Evolutionary conservation across 2,113 vertebrate species (phyloP), one percentile per base, ranked within the genome.

Genomic region (Cyprinodon brontotheroides): DNA sequence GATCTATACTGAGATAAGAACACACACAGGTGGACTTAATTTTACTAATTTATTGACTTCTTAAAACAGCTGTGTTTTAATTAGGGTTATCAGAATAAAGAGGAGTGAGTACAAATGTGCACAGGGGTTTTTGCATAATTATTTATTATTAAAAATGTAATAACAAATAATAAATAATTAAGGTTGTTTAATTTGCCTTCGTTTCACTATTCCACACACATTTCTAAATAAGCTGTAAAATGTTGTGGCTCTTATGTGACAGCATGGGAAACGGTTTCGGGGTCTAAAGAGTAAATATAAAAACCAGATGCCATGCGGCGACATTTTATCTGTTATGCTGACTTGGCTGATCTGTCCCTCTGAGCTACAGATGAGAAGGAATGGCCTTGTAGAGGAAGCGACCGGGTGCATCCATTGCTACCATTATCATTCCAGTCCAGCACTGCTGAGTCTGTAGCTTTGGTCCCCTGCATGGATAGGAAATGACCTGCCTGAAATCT

Each of bases 301-400:
- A 78, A 53, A 59, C 14, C 41, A 39, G 29, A 38, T 68, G 63
- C 68, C 71, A 79, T 79, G 79, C 69, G 59, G 72, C 14, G 41
- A 77, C 81, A 69, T 85, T 83, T 86, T 77, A 77, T 87, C 81
- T 53, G 72, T 65, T 83, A 80, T 80, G 67, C 91, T 91, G 87
- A 93, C 80, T 93, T 61, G 15, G 83, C 88, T 64, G 75, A 79
- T 81, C 70, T 86, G 70, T 85, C 71, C 88, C 82, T 89, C 80
- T 77, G 86, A 85, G 86, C 85, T 68, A 61, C 70, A 80, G 81
- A 83, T 85, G 74, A 88, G 87, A 83, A 89, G 81, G 69, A 86
- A 88, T 70, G 72, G 84, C 79, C 80, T 70, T 43, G 75, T 60
- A 66, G 22, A 78, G 63, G 63, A 74, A 59, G 67, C 12, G 20